Evolutionary conservation across 2,113 vertebrate species (phyloP).

Genomic region (Anolis sagrei): DNA sequence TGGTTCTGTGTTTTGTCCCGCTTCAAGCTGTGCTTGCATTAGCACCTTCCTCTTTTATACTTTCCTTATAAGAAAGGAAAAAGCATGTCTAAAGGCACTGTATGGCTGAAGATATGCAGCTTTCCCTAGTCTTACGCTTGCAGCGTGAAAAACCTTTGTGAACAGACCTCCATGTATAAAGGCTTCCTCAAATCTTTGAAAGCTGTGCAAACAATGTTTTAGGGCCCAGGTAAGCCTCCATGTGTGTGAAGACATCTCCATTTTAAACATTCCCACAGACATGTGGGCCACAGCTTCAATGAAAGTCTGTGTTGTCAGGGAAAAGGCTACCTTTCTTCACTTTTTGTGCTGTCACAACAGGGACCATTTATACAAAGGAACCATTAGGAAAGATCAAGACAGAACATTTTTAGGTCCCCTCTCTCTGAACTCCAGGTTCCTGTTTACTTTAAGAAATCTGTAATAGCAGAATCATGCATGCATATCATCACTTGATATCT

Average conservation of each 20-base stretch:
- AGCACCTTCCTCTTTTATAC: no score
- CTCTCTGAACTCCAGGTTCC: not conserved
- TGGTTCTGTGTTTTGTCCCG: not conserved
- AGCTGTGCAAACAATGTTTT: not conserved
- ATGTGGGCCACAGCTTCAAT: not conserved
- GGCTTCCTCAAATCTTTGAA: not conserved
- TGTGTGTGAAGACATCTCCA: not conserved
- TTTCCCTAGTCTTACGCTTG: no score
- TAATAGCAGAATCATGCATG: not conserved
- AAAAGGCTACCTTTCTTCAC: not conserved
- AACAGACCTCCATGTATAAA: not conserved
- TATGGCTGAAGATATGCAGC: not conserved
- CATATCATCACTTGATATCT: not conserved
- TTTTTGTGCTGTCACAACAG: not conserved
- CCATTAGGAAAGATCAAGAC: not conserved
- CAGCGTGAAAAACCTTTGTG: not conserved
- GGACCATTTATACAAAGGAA: not conserved
- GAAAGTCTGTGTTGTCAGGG: not conserved
- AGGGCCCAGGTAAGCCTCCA: not conserved
- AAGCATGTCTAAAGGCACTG: not conserved
- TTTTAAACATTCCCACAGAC: not conserved
- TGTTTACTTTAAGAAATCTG: not conserved
- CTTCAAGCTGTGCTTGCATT: slow-evolving; percentile 19
- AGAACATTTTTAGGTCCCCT: not conserved
- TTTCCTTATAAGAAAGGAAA: not conserved